Conservation (phyloP, 2,797 vertebrate species). For the Hypotaenidia okinawae region DNA sequence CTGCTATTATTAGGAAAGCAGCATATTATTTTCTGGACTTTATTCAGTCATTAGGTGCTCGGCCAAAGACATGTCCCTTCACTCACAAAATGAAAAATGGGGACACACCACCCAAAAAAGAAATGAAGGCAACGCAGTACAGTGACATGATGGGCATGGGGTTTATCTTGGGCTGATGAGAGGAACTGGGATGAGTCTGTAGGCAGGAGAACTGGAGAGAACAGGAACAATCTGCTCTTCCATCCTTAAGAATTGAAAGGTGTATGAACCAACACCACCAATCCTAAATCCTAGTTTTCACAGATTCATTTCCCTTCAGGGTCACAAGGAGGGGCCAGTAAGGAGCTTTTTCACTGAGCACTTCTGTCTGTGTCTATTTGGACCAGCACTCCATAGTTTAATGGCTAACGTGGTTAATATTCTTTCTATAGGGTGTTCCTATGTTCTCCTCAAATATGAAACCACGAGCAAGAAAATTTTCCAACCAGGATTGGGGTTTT, state of each 20-base stretch:
- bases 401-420: not conserved
- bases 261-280: fast-evolving
- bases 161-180: not conserved
- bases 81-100: not conserved
- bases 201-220: not conserved
- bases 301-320: not conserved
- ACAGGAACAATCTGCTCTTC: not conserved
- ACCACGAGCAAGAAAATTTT: not conserved
- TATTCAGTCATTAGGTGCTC: not conserved
- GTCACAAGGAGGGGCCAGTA: not conserved
- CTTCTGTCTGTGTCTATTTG: not conserved
- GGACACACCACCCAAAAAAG: not conserved
- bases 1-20: not conserved
- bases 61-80: not conserved
- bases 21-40: not conserved
- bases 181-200: not conserved
- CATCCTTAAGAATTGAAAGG: not conserved
- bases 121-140: fast-evolving
- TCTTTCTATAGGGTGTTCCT: not conserved
- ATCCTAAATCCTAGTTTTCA: not conserved
- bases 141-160: fast-evolving
- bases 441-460: not conserved
- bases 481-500: fast-evolving
- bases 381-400: not conserved
- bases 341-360: not conserved